phyloP scores from a whole-genome alignment of 2,888 invertebrate genomes.

The Pseudococcus longispinus region DNA sequence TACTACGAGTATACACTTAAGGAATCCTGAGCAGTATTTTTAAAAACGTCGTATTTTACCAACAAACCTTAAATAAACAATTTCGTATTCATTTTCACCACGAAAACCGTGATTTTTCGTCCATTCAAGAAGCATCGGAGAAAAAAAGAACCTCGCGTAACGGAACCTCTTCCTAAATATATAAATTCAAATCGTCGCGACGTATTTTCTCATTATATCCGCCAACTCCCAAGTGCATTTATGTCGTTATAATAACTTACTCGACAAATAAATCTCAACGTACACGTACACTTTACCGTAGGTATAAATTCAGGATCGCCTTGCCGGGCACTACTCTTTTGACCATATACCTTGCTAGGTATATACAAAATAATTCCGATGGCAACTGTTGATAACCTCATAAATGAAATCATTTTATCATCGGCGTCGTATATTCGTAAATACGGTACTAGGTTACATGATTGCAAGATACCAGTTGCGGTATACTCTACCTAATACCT shows the following conservation, averaged over 20 bases:
- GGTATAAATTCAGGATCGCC: not conserved
- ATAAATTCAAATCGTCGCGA: not conserved
- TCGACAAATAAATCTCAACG: not conserved
- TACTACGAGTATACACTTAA: not conserved
- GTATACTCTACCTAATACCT: not conserved
- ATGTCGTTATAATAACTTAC: not conserved
- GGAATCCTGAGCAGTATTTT: not conserved
- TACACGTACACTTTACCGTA: not conserved
- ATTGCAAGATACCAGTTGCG: conserved; percentile 31
- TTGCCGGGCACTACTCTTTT: not conserved
- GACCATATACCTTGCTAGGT: not conserved
- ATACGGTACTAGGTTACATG: conserved; percentile 19
- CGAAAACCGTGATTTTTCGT: conserved; percentile 22
- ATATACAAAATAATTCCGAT: conserved; percentile 31
- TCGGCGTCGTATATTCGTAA: not conserved
- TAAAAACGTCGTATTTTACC: conserved; percentile 26
- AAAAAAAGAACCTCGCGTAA: not conserved
- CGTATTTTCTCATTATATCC: conserved; percentile 9
- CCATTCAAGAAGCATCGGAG: not conserved
- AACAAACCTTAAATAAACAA: conserved; percentile 32
- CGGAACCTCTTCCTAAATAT: not conserved
- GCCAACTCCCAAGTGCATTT: not conserved
- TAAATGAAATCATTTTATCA: conserved; percentile 23
- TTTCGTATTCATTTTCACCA: conserved; percentile 24
- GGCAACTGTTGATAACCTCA: conserved; percentile 30